Evolutionary conservation across 2,888 invertebrate species (phyloP), one percentile per base, ranked within the genome.

Genomic region (Drosophila affinis): DNA sequence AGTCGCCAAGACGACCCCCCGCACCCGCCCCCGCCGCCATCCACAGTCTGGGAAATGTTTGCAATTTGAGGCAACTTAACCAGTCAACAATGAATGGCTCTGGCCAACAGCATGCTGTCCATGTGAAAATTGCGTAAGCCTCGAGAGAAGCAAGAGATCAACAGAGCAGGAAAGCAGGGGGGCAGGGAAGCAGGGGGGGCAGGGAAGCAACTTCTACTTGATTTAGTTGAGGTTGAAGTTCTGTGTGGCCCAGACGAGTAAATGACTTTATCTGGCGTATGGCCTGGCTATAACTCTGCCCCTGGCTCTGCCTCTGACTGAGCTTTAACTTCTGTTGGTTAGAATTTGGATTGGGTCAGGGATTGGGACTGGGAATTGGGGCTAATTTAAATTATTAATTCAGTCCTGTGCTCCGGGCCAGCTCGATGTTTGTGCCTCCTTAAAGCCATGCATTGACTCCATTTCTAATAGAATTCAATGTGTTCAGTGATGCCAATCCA

Each of bases 121-220:
- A 57, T 54, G 74, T 57, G 84, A 84, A 81, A 82, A 78, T 87
- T 81, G 81, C 82, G 84, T 83, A 81, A 72, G 64, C 27, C 17
- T 18, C 17, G 12, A 18, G 17, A 59, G 39, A 12, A 18, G 32
- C 17, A 21, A 34, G 21, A 60, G 60, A 60, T 60, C 61, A 34
- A 34, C 34, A 10, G 1, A 34, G 34, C 3, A 34, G 12, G 29
- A 2, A 10, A 4, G 32, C 10, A 10, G 4, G 10, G 12, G 0
- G 4, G 4, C 1, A 3, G 34, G 34, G 1, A 4, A 3, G 6
- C 12, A 32, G 12, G 34, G 39, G 39, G 14, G 6, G 3, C 27
- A 27, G 39, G 6, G 14, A 14, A 6, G 39, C 39, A n/a, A 39
- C 39, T 39, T 39, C 39, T 39, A 39, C 39, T 39, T 39, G 39